Percentiles rank a stretch among this genome's conserved stretches.
Conservation (phyloP, 2,113 vertebrate species). For the Miniopterus natalensis region DNA sequence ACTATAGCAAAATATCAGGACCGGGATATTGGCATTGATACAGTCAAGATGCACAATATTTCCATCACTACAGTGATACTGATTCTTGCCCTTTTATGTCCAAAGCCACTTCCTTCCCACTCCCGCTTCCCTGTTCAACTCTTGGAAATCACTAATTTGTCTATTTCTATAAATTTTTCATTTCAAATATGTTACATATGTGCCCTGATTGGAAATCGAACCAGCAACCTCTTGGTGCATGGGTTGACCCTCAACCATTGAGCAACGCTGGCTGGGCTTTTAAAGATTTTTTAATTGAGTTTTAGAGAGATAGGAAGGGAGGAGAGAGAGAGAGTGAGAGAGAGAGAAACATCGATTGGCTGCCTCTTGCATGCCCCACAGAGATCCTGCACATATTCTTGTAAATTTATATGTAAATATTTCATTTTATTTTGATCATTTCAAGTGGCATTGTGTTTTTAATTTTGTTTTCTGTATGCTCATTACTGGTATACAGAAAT, state of each 20-base stretch:
- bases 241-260: too few relatives aligned
- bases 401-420: neutral
- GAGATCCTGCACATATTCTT: neutral
- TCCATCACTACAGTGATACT: neutral
- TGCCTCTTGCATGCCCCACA: neutral
- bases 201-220: too few relatives aligned
- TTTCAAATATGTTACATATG: neutral
- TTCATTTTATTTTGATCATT: slow-evolving; percentile 23
- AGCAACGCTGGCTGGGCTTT: too few relatives aligned
- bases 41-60: neutral
- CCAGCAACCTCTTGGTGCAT: too few relatives aligned
- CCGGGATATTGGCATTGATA: neutral
- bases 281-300: too few relatives aligned
- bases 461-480: neutral
- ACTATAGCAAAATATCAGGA: neutral
- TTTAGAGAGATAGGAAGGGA: too few relatives aligned
- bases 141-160: neutral
- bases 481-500: neutral
- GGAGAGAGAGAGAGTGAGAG: too few relatives aligned
- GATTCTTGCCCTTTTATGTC: neutral
- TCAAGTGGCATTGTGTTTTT: neutral
- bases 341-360: too few relatives aligned
- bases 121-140: neutral
- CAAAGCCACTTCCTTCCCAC: neutral
- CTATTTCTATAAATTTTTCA: neutral